Evolutionary conservation across 1,140 invertebrate genomes (phyloP).

Genomic region (Hypsibius dujardini): DNA sequence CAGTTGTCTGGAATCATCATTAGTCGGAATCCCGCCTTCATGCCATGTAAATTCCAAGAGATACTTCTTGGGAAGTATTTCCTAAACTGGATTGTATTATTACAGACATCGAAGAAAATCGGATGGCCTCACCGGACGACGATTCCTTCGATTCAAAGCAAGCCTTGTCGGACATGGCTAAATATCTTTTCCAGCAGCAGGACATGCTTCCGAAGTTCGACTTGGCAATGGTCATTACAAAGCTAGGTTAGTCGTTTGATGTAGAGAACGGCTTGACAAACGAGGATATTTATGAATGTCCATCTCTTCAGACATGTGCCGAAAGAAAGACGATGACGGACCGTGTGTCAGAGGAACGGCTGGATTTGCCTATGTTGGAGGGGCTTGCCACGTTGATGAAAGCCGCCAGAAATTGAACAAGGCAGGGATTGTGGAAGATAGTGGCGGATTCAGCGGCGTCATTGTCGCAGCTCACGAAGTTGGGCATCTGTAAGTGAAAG

Average conservation of each 20-base stretch:
- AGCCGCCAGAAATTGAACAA: slow-evolving; percentile 74
- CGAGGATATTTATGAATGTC: slow-evolving; percentile 20
- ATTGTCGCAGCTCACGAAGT: slow-evolving; percentile 91
- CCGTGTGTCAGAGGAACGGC: slow-evolving; percentile 90
- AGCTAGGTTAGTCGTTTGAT: slow-evolving; percentile 33
- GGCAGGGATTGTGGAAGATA: slow-evolving; percentile 86
- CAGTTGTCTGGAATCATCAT: slow-evolving; percentile 89
- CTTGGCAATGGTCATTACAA: slow-evolving; percentile 82
- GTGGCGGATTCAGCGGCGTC: slow-evolving; percentile 82
- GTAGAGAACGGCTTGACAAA: no score
- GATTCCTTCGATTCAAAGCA: slow-evolving; percentile 84
- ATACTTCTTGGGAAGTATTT: no score
- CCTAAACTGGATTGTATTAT: slow-evolving; percentile 34
- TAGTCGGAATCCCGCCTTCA: slow-evolving; percentile 44
- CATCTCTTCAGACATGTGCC: slow-evolving; percentile 61
- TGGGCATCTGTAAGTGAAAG: slow-evolving; percentile 69
- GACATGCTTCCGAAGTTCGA: slow-evolving; percentile 78
- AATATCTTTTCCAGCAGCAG: slow-evolving; percentile 75
- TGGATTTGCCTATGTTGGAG: slow-evolving; percentile 88
- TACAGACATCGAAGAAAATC: slow-evolving; percentile 76
- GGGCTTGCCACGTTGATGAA: slow-evolving; percentile 86
- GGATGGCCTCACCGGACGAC: slow-evolving; percentile 48
- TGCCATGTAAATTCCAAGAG: slow-evolving; percentile 46
- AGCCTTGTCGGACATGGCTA: slow-evolving; percentile 83
- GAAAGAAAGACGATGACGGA: slow-evolving; percentile 69